A percentile compares a stretch with the other conserved stretches of the same genome.
Evolutionary conservation across 2,888 invertebrate genomes (phyloP).

Genomic region (Junonia oenone): DNA sequence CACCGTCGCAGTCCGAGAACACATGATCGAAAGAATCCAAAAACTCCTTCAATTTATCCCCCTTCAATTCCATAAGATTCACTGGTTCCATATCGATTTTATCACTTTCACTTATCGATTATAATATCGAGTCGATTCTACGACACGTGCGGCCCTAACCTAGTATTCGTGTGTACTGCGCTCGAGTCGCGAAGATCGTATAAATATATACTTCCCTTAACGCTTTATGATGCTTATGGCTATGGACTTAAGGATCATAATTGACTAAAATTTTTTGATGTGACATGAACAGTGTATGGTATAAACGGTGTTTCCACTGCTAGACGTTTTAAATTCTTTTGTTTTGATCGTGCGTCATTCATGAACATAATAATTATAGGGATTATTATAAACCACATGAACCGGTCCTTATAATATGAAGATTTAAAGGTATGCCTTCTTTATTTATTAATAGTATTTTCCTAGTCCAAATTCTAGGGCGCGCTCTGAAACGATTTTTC

Average conservation of each 20-base stretch:
- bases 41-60: slow-evolving; percentile 68
- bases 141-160: slow-evolving; percentile 56
- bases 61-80: slow-evolving; percentile 59
- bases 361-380: too few relatives aligned
- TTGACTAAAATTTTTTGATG: neutral
- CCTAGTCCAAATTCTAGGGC: too few relatives aligned
- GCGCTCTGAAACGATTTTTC: too few relatives aligned
- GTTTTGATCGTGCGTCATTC: neutral
- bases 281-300: neutral
- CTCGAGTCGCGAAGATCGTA: slow-evolving; percentile 44
- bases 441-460: too few relatives aligned
- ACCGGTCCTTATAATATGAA: too few relatives aligned
- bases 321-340: neutral
- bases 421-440: too few relatives aligned
- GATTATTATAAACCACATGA: too few relatives aligned
- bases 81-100: slow-evolving; percentile 41
- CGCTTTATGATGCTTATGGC: neutral
- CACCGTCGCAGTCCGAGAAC: slow-evolving; percentile 88
- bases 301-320: slow-evolving; percentile 11
- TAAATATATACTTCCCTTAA: slow-evolving; percentile 32
- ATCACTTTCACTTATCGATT: slow-evolving; percentile 20
- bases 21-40: slow-evolving; percentile 85
- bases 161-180: slow-evolving; percentile 49
- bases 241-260: neutral
- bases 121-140: neutral